Evolutionary conservation across 2,888 invertebrate species (phyloP).

Genomic region (Thecocarcelia acutangulata): DNA sequence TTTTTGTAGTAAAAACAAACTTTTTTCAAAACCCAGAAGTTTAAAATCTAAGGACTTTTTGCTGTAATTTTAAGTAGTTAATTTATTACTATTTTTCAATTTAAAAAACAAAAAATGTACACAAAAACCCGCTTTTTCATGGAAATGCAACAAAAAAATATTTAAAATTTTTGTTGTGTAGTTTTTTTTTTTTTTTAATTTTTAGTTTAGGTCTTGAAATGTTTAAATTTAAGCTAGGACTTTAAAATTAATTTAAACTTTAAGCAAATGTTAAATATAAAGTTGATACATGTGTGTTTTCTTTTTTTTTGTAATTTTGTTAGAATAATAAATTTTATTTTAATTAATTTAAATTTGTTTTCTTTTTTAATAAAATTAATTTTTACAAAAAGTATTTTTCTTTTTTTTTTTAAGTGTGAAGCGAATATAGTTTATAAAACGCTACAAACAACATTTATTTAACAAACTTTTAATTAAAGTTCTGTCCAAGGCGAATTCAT

Average conservation of each 20-base stretch:
- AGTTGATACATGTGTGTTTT: slow-evolving; percentile 61
- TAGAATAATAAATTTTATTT: slow-evolving; percentile 64
- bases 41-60: slow-evolving; percentile 68
- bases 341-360: slow-evolving; percentile 66
- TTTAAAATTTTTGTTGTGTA: slow-evolving; percentile 50
- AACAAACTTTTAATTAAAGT: too few relatives aligned
- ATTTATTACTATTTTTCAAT: slow-evolving; percentile 74
- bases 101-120: slow-evolving; percentile 17
- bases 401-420: too few relatives aligned
- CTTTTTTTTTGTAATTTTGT: slow-evolving; percentile 40
- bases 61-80: slow-evolving; percentile 79
- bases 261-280: slow-evolving; percentile 72
- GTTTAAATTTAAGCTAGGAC: slow-evolving; percentile 39
- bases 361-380: slow-evolving; percentile 65
- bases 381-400: slow-evolving; percentile 26
- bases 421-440: too few relatives aligned
- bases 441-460: too few relatives aligned
- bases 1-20: slow-evolving; percentile 66
- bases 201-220: slow-evolving; percentile 35
- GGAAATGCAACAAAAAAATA: slow-evolving; percentile 22
- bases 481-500: too few relatives aligned
- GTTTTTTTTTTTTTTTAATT: not conserved
- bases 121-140: slow-evolving; percentile 34
- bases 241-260: slow-evolving; percentile 56
- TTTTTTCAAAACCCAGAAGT: slow-evolving; percentile 63